Percentiles rank a stretch among this genome's conserved stretches.
Evolutionary conservation across 2,888 invertebrate species (phyloP).

Genomic region (Orthosia cruda): DNA sequence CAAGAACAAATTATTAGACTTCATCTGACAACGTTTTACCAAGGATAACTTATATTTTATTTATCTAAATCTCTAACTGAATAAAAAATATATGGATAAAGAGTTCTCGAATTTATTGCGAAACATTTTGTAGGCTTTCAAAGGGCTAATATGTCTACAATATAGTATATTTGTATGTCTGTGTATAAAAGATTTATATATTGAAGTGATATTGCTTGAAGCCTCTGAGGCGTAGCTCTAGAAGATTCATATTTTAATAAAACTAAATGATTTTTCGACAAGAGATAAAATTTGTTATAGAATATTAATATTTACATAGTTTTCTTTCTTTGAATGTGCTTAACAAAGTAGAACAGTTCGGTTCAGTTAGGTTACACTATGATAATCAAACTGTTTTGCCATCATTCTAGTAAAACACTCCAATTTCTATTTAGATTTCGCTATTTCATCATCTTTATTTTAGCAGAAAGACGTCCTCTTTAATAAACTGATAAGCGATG

Average conservation of each 20-base stretch:
- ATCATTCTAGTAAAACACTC: too few relatives aligned
- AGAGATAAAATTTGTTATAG: not conserved
- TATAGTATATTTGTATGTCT: slow-evolving; percentile 16
- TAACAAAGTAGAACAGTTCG: too few relatives aligned
- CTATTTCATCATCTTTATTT: too few relatives aligned
- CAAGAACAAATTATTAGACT: not conserved
- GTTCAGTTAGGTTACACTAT: too few relatives aligned
- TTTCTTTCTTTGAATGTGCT: not conserved
- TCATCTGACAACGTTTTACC: not conserved
- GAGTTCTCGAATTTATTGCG: not conserved
- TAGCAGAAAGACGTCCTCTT: too few relatives aligned
- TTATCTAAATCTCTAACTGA: slow-evolving; percentile 1
- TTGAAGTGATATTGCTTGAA: slow-evolving; percentile 42
- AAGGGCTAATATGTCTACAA: slow-evolving; percentile 18
- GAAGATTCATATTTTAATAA: slow-evolving; percentile 34
- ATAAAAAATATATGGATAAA: not conserved
- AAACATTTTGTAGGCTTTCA: slow-evolving; percentile 8
- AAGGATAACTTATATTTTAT: not conserved
- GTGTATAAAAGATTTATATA: slow-evolving; percentile 30
- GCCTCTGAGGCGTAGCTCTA: slow-evolving; percentile 1
- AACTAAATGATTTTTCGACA: slow-evolving; percentile 12
- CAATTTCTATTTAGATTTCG: too few relatives aligned
- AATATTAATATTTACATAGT: not conserved
- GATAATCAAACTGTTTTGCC: not conserved
- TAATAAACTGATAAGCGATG: too few relatives aligned